Conservation (phyloP, 2,113 vertebrate genomes). For the Gila orcuttii region DNA sequence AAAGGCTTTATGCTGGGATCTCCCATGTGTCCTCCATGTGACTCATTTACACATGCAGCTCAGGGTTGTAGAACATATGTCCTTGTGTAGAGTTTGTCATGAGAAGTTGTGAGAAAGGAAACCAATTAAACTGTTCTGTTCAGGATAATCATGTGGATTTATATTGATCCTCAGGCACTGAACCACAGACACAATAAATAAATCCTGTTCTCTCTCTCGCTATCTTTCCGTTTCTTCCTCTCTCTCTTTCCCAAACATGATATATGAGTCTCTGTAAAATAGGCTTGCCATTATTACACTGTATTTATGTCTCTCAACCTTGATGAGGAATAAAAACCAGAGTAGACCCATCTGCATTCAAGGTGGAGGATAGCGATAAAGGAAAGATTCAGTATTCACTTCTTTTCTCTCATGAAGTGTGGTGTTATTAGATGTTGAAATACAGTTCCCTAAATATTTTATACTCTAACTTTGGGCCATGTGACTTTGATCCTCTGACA, state of each 20-base stretch:
- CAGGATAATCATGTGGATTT: conserved; percentile 24
- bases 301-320: not conserved
- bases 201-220: not conserved
- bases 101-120: not conserved
- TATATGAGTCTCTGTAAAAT: not conserved
- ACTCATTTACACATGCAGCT: not conserved
- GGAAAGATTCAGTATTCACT: not conserved
- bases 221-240: not conserved
- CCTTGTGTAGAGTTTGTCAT: not conserved
- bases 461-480: not conserved
- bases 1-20: not conserved
- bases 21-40: not conserved
- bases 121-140: conserved; percentile 6
- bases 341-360: not conserved
- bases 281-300: not conserved
- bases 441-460: conserved; percentile 1
- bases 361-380: not conserved
- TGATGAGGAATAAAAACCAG: conserved; percentile 10
- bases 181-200: conserved; percentile 9
- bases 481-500: not conserved
- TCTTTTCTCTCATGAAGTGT: not conserved
- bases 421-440: conserved; percentile 18
- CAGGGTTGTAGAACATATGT: not conserved
- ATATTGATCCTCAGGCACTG: conserved; percentile 6
- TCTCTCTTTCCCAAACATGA: not conserved